Evolutionary conservation across 2,888 invertebrate species (phyloP).

Genomic region (Nyleta sp.): DNA sequence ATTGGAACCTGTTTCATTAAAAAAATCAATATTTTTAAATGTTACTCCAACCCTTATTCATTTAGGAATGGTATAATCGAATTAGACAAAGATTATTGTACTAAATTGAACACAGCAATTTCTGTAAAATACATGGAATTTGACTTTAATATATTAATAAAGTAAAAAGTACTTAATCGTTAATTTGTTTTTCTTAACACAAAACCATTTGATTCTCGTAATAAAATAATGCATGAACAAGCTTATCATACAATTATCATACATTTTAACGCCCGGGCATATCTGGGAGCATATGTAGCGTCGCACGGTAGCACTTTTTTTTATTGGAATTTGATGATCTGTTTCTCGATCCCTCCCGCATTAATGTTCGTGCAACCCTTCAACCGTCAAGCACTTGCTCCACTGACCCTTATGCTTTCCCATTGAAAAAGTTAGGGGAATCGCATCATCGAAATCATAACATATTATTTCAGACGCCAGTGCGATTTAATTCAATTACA

Average conservation of each 20-base stretch:
- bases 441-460: constrained; percentile 46
- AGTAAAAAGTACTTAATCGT: no score
- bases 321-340: constrained; percentile 50
- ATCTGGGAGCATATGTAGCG: constrained; percentile 34
- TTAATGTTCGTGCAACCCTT: constrained; percentile 42
- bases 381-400: constrained; percentile 32
- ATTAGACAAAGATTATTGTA: no score
- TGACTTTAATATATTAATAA: no score
- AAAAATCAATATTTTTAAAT: no score
- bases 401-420: constrained; percentile 15
- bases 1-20: no score
- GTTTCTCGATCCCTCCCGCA: constrained; percentile 21
- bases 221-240: no score
- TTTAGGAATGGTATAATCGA: no score
- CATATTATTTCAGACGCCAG: constrained; percentile 23
- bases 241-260: constrained; percentile 41
- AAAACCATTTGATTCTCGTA: no score
- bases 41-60: no score
- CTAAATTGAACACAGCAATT: no score
- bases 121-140: no score
- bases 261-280: constrained; percentile 11
- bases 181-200: no score
- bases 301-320: constrained; percentile 17
- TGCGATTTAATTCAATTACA: constrained; percentile 19
- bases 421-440: constrained; percentile 9